These are phyloP conservation scores for Solea senegalensis DNA, from an alignment of 2,113 vertebrate genomes.

Conservation along the genomic window DNA sequence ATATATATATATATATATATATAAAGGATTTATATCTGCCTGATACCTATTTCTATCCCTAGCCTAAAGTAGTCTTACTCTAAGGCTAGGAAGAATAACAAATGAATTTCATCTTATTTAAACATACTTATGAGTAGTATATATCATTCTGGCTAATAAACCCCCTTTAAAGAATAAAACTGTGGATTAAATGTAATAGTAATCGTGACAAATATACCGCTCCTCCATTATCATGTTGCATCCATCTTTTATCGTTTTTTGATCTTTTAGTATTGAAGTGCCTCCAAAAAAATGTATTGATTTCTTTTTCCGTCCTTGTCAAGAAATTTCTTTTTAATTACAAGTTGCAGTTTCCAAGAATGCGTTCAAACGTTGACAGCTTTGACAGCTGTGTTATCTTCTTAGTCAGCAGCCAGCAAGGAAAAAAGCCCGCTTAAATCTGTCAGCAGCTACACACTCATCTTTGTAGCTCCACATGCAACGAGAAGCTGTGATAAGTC, in stretches of 20 bases:
- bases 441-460: conserved; percentile 36
- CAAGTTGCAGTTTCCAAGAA: conserved; percentile 38
- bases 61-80: too few relatives aligned
- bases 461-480: conserved; percentile 42
- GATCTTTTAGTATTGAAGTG: conserved; percentile 8
- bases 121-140: too few relatives aligned
- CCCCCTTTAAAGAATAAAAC: too few relatives aligned
- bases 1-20: too few relatives aligned
- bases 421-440: conserved; percentile 35
- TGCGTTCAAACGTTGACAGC: conserved; percentile 32
- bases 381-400: conserved; percentile 66
- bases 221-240: not conserved
- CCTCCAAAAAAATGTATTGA: not conserved
- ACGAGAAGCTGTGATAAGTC: conserved; percentile 16
- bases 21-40: too few relatives aligned
- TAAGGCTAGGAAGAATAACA: too few relatives aligned
- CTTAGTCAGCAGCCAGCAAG: conserved; percentile 45
- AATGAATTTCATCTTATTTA: too few relatives aligned
- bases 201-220: not conserved
- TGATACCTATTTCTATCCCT: too few relatives aligned
- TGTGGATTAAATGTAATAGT: too few relatives aligned
- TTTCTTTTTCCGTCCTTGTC: conserved; percentile 19
- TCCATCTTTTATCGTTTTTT: not conserved
- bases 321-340: conserved; percentile 33
- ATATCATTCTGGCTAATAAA: too few relatives aligned